Percentiles rank a stretch among this genome's conserved stretches.
Evolutionary conservation across 2,888 invertebrate species (phyloP).

Genomic region (Corbicula japonica): DNA sequence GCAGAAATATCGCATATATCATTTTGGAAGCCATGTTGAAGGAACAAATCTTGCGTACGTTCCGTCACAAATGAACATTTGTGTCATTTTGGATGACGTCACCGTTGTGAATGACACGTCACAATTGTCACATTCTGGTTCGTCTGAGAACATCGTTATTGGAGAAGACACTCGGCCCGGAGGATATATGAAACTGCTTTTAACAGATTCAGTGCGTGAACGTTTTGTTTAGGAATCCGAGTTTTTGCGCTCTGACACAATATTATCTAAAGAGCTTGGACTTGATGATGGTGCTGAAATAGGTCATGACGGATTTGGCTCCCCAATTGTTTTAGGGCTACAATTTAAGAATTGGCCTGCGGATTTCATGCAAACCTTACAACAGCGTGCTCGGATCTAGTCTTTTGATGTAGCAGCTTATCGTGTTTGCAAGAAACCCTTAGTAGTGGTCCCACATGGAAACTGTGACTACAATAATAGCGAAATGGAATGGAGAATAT

Average conservation of each 20-base stretch:
- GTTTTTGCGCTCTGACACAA: background rate
- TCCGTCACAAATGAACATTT: background rate
- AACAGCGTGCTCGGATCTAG: background rate
- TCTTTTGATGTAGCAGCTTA: background rate
- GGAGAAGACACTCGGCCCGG: constrained; percentile 1
- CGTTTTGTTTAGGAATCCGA: background rate
- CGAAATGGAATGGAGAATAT: constrained; percentile 7
- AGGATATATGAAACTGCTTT: background rate
- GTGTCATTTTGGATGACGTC: background rate
- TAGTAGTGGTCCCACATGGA: background rate
- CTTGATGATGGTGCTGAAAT: background rate
- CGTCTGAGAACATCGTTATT: background rate
- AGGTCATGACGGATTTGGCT: no score
- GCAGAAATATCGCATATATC: background rate
- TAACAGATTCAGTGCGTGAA: background rate
- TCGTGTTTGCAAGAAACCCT: background rate
- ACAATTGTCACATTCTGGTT: background rate
- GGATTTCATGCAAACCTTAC: background rate
- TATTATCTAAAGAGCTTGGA: background rate
- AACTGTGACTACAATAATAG: background rate
- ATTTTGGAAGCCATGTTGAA: background rate
- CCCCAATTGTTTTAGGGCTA: no score
- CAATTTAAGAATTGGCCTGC: background rate
- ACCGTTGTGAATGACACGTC: background rate
- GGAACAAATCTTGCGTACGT: background rate